These are phyloP conservation scores for Telenomus remus DNA, from an alignment of 1,140 invertebrate genomes.

Conservation along the genomic window DNA sequence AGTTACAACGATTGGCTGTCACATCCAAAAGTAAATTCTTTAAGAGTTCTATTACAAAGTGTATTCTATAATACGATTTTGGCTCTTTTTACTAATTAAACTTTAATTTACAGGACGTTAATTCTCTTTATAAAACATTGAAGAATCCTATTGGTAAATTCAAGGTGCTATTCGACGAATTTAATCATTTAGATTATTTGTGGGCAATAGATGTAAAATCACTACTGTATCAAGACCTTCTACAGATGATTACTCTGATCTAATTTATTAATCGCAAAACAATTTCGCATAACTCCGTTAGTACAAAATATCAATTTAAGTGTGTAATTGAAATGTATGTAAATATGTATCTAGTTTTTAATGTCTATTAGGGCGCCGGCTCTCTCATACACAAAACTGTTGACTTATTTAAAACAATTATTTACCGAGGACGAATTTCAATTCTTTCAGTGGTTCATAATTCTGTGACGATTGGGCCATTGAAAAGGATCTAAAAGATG, in stretches of 20 bases:
- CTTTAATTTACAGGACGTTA: slow-evolving; percentile 63
- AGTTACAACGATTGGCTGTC: slow-evolving; percentile 79
- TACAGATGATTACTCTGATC: slow-evolving; percentile 73
- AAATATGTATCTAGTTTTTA: too few species aligned
- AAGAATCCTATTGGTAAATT: slow-evolving; percentile 76
- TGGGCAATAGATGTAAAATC: slow-evolving; percentile 79
- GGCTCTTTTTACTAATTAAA: neutral
- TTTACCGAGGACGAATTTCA: too few species aligned
- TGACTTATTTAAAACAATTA: too few species aligned
- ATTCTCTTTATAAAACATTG: slow-evolving; percentile 69
- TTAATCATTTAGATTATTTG: slow-evolving; percentile 82
- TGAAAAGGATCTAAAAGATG: too few species aligned
- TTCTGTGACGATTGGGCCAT: too few species aligned
- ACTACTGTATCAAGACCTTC: slow-evolving; percentile 78
- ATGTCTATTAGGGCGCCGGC: too few species aligned
- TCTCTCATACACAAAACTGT: too few species aligned
- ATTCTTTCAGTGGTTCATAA: too few species aligned
- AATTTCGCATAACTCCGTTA: too few species aligned
- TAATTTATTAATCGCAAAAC: too few species aligned
- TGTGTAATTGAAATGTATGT: too few species aligned
- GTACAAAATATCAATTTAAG: too few species aligned
- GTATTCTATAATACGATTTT: slow-evolving; percentile 1
- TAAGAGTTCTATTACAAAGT: slow-evolving; percentile 6
- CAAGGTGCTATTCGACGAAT: slow-evolving; percentile 76
- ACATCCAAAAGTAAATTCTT: slow-evolving; percentile 41